Evolutionary conservation across 2,113 vertebrate genomes (phyloP).

Genomic region (Alethe castanea): DNA sequence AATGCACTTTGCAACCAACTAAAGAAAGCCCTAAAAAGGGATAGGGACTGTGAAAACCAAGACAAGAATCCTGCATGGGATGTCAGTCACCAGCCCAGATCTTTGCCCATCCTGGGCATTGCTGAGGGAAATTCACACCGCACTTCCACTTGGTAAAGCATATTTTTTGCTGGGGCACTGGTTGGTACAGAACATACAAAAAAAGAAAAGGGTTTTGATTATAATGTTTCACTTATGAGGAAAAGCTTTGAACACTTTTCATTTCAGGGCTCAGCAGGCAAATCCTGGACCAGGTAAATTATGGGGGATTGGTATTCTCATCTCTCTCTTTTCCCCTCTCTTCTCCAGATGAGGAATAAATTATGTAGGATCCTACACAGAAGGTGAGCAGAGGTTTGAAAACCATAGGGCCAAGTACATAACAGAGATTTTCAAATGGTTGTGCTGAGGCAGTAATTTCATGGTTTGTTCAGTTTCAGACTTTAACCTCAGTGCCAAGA

Average conservation of each 20-base stretch:
- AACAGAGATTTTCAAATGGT: constrained; percentile 12
- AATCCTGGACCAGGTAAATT: background rate
- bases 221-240: background rate
- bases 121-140: background rate
- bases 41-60: background rate
- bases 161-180: background rate
- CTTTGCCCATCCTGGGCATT: background rate
- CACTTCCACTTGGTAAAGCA: background rate
- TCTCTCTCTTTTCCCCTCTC: background rate
- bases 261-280: background rate
- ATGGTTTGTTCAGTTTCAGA: background rate
- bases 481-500: constrained; percentile 17
- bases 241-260: background rate
- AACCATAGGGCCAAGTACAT: background rate
- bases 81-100: background rate
- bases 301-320: background rate
- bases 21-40: background rate
- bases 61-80: background rate
- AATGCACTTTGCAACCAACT: background rate
- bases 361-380: background rate
- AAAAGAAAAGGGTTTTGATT: background rate
- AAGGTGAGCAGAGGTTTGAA: background rate
- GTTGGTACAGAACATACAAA: background rate
- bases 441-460: constrained; percentile 23
- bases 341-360: background rate